Percentiles rank a stretch among this genome's conserved stretches.
phyloP scores from a whole-genome alignment of 2,888 invertebrate genomes.

The Drosophila anceps region DNA sequence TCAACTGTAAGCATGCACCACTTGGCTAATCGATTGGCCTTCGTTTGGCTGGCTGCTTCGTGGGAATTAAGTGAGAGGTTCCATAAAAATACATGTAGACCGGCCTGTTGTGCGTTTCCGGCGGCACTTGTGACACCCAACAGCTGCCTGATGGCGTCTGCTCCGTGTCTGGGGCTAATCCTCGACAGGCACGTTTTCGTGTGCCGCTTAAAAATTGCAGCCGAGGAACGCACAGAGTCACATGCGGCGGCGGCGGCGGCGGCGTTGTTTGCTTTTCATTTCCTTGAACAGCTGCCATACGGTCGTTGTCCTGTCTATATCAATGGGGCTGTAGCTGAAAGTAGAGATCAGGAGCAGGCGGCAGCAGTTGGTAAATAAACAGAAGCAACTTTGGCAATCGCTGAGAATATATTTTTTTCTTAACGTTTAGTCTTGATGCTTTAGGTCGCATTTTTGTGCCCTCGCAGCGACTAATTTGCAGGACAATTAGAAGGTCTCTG shows the following conservation, averaged over 20 bases:
- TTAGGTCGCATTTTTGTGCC: constrained; percentile 53
- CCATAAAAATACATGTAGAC: constrained; percentile 47
- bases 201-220: constrained; percentile 61
- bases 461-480: constrained; percentile 77
- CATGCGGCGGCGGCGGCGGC: constrained; percentile 52
- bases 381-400: constrained; percentile 38
- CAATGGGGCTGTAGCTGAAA: constrained; percentile 36
- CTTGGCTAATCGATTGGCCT: constrained; percentile 64
- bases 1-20: constrained; percentile 12
- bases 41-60: constrained; percentile 14
- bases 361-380: constrained; percentile 60
- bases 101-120: constrained; percentile 60
- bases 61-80: constrained; percentile 52
- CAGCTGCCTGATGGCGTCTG: constrained; percentile 59
- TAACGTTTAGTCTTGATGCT: constrained; percentile 9
- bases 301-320: constrained; percentile 58
- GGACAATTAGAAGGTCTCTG: constrained; percentile 83
- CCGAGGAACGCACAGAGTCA: constrained; percentile 20
- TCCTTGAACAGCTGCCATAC: constrained; percentile 74
- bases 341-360: constrained; percentile 43
- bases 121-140: constrained; percentile 62
- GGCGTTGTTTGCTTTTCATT: constrained; percentile 76
- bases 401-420: constrained; percentile 13
- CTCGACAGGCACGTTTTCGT: constrained; percentile 71
- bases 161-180: constrained; percentile 70